Evolutionary conservation across 2,113 vertebrate genomes (phyloP), one percentile per base, ranked within the genome.

Genomic region (Elephas maximus): DNA sequence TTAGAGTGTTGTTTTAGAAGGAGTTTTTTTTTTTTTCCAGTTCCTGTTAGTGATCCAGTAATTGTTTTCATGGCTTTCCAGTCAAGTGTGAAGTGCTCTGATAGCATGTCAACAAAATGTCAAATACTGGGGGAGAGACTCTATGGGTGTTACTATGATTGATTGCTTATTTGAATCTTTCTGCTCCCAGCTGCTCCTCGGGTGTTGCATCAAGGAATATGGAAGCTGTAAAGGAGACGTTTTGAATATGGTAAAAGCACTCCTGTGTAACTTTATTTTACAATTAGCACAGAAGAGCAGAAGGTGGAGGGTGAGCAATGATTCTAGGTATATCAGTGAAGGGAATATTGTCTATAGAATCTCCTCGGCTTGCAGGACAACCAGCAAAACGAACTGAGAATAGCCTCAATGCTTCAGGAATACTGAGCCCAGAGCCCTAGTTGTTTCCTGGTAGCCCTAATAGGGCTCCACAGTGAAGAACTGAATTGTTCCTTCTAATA

Each of bases 31-130:
- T 69, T 62, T 53, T 86, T 57, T 5, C 10, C 48, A 48, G 48
- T 90, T 94, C 80, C 90, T 95, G 44, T 89, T 93, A 96, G 86
- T 95, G 86, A 96, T 76, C 89, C 67, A 74, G 89, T 96, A 97
- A 97, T 96, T 96, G 74, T 97, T 96, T 97, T 90, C 93, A 82
- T 88, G 94, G 76, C 91, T 95, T 88, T 95, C 91, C 73, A 98
- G 97, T 95, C 89, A 97, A 96, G 94, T 97, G 60, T 97, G 80
- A 97, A 96, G 93, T 80, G 33, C 71, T 91, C 83, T 95, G 93
- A 97, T 88, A 94, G 73, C 65, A 95, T 94, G 93, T 96, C 98
- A 95, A 96, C 93, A 93, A 97, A 96, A 96, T 69, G 53, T 97
- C 93, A 94, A 92, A 95, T 93, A 74, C n/a, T 37, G 7, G 80